Evolutionary conservation across 2,888 invertebrate genomes (phyloP).

Genomic region (Augochlorella aurata): DNA sequence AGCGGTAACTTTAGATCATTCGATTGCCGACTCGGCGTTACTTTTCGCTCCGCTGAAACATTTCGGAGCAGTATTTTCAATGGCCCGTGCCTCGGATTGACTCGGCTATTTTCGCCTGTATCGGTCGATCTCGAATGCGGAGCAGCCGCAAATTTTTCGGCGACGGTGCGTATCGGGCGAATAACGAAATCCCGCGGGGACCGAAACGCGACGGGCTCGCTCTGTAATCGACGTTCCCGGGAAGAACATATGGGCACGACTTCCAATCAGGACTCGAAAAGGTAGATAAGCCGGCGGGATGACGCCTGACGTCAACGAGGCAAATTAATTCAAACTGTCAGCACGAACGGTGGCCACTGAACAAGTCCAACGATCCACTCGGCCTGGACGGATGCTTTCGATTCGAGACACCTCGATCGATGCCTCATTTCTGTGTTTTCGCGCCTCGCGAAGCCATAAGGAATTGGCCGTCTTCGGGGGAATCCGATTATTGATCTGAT

Average conservation of each 20-base stretch:
- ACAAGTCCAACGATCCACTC: constrained; percentile 34
- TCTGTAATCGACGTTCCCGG: not conserved
- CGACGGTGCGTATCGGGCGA: not conserved
- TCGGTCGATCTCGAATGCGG: not conserved
- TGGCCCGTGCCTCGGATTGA: not conserved
- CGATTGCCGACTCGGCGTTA: not conserved
- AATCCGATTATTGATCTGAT: constrained; percentile 7
- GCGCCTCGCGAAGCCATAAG: not conserved
- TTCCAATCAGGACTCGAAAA: constrained; percentile 11
- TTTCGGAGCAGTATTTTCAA: not conserved
- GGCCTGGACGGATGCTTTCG: not conserved
- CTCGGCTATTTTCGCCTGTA: not conserved
- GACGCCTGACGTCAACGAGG: constrained; percentile 16
- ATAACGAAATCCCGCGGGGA: not conserved
- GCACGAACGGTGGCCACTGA: constrained; percentile 53
- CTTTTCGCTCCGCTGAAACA: not conserved
- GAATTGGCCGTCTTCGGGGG: not conserved
- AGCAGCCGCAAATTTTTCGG: not conserved
- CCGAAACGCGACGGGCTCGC: not conserved
- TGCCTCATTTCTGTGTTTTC: not conserved
- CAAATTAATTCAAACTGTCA: constrained; percentile 57
- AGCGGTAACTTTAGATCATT: not conserved
- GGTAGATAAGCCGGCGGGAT: constrained; percentile 14
- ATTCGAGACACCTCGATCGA: not conserved
- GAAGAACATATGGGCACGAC: constrained; percentile 1